Evolutionary conservation across 2,797 vertebrate species (phyloP), one percentile per base, ranked within the genome.

Genomic region (Enteromius thamalakanensis): DNA sequence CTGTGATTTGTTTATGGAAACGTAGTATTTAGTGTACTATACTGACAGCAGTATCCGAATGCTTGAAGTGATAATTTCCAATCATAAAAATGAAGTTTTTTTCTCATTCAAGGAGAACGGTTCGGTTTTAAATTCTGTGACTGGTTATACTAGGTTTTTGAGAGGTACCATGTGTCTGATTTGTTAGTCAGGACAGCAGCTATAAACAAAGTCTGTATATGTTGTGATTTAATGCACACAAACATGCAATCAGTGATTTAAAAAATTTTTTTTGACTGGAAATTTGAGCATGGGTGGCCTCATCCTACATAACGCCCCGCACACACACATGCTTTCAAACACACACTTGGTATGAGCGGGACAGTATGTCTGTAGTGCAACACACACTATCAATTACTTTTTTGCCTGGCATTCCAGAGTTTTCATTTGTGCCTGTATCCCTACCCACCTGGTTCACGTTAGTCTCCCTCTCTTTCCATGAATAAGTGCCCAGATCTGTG

Each of bases 401-500:
- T 60, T 64, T 76, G 76, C 58, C 29, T 67, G 55, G 58, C 17
- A 55, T 68, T 79, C 51, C 65, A 51, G 60, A 70, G 76, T 81
- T 81, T 82, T 83, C 71, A 45, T 86, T 71, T 86, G 64, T 53
- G 84, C 47, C 65, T 72, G 78, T 80, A 72, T 86, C 51, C 17
- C 72, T 74, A 55, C 53, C 81, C 80, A 76, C 53, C 72, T 78
- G 80, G 72, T 77, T 80, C 45, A 74, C 81, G 65, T 76, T 81
- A 80, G 84, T 29, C 29, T 37, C 42, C 42, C 55, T 76, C 81
- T 72, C 47, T 67, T 53, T 76, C 67, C 77, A 83, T 77, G 80
- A 79, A 79, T 84, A 85, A 84, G 72, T 82, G 83, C 62, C 68
- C 72, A 86, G 82, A 84, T 84, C 58, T 80, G 32, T 9, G 21